phyloP scores from a whole-genome alignment of 2,797 vertebrate species.

The Odontamblyopus lacepedii region DNA sequence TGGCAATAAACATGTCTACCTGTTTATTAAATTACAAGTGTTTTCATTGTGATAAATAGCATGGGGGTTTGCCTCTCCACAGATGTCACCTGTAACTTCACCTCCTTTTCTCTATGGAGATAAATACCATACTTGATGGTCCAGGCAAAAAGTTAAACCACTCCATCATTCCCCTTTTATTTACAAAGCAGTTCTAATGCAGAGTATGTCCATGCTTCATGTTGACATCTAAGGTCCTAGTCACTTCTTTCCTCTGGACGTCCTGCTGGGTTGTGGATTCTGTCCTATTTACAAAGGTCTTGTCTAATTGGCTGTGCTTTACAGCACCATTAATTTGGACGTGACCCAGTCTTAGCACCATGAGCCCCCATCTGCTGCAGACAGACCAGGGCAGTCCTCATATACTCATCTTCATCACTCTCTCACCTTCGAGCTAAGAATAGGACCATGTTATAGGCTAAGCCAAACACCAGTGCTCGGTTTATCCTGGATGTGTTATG shows the following conservation, averaged over 20 bases:
- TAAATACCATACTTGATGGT: too few species aligned
- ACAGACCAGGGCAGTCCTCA: conserved; percentile 44
- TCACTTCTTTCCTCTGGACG: conserved; percentile 24
- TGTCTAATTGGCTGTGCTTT: conserved; percentile 61
- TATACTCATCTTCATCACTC: conserved; percentile 44
- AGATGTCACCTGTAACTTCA: too few species aligned
- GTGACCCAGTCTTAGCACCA: conserved; percentile 52
- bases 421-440: conserved; percentile 53
- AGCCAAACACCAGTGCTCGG: conserved; percentile 18
- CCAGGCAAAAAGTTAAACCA: too few species aligned
- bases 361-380: conserved; percentile 59
- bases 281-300: conserved; percentile 39
- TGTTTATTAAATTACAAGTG: not conserved
- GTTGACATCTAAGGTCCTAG: conserved; percentile 16
- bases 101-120: not conserved
- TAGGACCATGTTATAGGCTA: conserved; percentile 18
- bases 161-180: conserved; percentile 8
- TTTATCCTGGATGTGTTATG: not conserved
- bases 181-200: not conserved
- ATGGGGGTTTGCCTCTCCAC: too few species aligned
- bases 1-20: not conserved
- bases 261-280: conserved; percentile 35
- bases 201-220: conserved; percentile 2
- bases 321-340: conserved; percentile 59
- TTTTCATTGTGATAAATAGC: not conserved